phyloP scores from a whole-genome alignment of 2,888 invertebrate genomes.

The Acrobasis suavella region DNA sequence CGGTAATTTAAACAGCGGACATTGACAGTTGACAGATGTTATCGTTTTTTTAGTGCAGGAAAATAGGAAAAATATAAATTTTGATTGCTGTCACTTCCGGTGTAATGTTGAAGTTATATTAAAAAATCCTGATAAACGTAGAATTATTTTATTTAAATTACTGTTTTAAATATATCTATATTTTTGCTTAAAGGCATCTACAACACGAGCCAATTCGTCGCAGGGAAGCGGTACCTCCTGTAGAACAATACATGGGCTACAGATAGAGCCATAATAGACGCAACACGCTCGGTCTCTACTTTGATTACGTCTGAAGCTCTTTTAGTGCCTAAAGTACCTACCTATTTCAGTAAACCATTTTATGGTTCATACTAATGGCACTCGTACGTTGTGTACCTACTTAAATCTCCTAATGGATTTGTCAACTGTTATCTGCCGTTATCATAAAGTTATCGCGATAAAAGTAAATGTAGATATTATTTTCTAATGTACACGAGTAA shows the following conservation, averaged over 20 bases:
- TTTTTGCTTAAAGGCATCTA: no score
- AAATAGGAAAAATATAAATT: no score
- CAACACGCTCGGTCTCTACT: slow-evolving; percentile 25
- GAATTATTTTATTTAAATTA: no score
- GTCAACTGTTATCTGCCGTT: slow-evolving; percentile 1
- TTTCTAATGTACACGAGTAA: neutral
- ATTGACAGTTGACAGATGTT: no score
- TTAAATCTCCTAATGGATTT: neutral
- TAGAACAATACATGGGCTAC: slow-evolving; percentile 23
- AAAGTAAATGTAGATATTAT: neutral
- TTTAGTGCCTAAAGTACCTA: slow-evolving; percentile 17
- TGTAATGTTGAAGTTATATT: no score
- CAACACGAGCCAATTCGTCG: slow-evolving; percentile 18
- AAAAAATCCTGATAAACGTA: no score
- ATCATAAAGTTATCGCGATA: neutral
- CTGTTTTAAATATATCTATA: no score
- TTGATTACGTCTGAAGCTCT: slow-evolving; percentile 26
- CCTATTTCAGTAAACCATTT: slow-evolving; percentile 24
- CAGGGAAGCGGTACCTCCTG: slow-evolving; percentile 18
- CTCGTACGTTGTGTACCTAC: neutral
- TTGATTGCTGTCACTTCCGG: no score
- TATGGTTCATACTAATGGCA: slow-evolving; percentile 27
- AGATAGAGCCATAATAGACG: slow-evolving; percentile 26
- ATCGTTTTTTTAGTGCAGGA: no score
- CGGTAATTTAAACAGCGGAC: no score